Evolutionary conservation across 2,888 invertebrate species (phyloP).

Genomic region (Monopis laevigella): DNA sequence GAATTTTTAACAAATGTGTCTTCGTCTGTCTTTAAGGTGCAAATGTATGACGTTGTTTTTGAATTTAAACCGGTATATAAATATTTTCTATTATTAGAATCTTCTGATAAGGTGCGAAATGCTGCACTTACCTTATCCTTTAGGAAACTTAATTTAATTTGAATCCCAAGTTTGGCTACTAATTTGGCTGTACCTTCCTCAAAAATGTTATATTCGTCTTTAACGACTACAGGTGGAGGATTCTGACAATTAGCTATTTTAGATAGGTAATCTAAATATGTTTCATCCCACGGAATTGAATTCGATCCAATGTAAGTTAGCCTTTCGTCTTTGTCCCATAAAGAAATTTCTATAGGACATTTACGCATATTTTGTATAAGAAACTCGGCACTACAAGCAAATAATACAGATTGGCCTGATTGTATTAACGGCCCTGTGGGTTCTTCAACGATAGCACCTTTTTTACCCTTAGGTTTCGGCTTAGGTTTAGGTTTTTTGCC

Average conservation of each 20-base stretch:
- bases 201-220: slow-evolving; percentile 53
- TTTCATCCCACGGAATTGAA: slow-evolving; percentile 45
- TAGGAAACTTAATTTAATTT: slow-evolving; percentile 44
- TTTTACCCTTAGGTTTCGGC: slow-evolving; percentile 38
- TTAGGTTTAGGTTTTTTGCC: slow-evolving; percentile 34
- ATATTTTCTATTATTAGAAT: slow-evolving; percentile 40
- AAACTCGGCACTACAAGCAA: slow-evolving; percentile 45
- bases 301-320: slow-evolving; percentile 40
- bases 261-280: slow-evolving; percentile 37
- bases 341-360: slow-evolving; percentile 40
- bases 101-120: slow-evolving; percentile 53
- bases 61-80: slow-evolving; percentile 54
- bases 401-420: slow-evolving; percentile 52
- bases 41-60: slow-evolving; percentile 51
- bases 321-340: slow-evolving; percentile 54
- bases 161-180: slow-evolving; percentile 47
- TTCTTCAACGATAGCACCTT: slow-evolving; percentile 28
- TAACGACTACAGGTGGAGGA: slow-evolving; percentile 34
- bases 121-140: slow-evolving; percentile 44
- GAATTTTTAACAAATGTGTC: slow-evolving; percentile 41
- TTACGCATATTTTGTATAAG: slow-evolving; percentile 47
- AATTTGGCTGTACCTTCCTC: slow-evolving; percentile 49
- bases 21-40: slow-evolving; percentile 52
- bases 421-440: slow-evolving; percentile 52
- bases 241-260: slow-evolving; percentile 30